Evolutionary conservation across 2,113 vertebrate genomes (phyloP), one percentile per base, ranked within the genome.

Genomic region (Phalacrocorax aristotelis): DNA sequence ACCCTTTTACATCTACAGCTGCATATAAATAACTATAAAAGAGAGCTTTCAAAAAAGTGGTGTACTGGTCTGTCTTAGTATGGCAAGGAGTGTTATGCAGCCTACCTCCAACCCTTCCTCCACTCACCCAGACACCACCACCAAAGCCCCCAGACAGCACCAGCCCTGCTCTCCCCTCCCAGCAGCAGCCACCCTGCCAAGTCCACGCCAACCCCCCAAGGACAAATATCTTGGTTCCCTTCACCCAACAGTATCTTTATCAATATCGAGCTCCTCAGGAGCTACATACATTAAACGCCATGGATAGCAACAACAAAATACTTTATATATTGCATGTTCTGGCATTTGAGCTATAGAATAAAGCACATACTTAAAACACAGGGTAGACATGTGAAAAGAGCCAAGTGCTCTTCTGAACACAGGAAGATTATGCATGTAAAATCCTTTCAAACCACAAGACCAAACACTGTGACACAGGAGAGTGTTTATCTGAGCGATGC

Each of bases 131-230:
- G 23, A 14, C 3, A 46, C 2, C 44, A 51, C 20, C 49, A 36
- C 42, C 38, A 22, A n/a, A 84, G 49, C 13, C 65, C 27, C n/a
- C 61, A 19, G 29, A 14, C 3, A 4, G 27, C 21, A 17, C 32
- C 1, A 0, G 55, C 32, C 7, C 49, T 11, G 38, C 30, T 60
- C 42, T 38, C 48, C 42, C 14, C 29, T 68, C 29, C 22, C 54
- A 15, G 64, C 29, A 36, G 58, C 7, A 36, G 46, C 58, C 42
- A 25, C 14, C 15, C 20, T 55, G 57, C 55, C 69, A 51, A 44
- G 12, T 26, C 64, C 14, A 1, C 7, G 0, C 19, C n/a, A 64
- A 58, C 9, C 15, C 32, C 17, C 36, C 2, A 1, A 34, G 29
- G 18, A 82, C 38, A 21, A 29, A 30, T 38, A n/a, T 14, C 8